These are phyloP conservation scores for sheep (Ovis aries) DNA, from an alignment of 2,113 vertebrate species.

Conservation along the genomic window DNA sequence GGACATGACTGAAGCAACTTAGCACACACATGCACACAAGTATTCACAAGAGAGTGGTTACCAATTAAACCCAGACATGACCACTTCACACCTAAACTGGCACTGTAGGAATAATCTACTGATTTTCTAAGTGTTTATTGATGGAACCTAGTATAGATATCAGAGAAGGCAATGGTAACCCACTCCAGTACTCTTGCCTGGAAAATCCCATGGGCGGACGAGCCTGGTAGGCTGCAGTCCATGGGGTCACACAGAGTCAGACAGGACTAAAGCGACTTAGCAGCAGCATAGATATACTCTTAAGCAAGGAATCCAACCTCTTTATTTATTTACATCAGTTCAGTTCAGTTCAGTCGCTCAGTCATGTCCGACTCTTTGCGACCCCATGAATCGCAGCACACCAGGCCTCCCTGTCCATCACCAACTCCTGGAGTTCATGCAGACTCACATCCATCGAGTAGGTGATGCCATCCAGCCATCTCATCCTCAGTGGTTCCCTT, in stretches of 20 bases:
- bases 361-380: no score
- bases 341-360: no score
- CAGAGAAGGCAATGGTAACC: no score
- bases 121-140: not conserved
- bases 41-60: not conserved
- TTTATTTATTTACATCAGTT: not conserved
- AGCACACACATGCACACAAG: fast-evolving
- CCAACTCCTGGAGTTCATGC: no score
- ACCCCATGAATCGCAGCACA: no score
- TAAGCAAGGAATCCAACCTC: not conserved
- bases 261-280: no score
- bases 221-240: no score
- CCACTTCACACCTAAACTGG: not conserved
- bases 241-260: no score
- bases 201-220: fast-evolving
- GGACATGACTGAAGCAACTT: not conserved
- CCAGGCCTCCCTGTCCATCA: no score
- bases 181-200: no score
- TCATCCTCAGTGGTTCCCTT: no score
- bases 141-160: not conserved
- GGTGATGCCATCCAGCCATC: no score
- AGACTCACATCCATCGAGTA: fast-evolving
- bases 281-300: not conserved
- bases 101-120: not conserved
- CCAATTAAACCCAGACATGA: not conserved